These are phyloP conservation scores for Falco berigora DNA, from an alignment of 2,797 vertebrate genomes.

Conservation along the genomic window DNA sequence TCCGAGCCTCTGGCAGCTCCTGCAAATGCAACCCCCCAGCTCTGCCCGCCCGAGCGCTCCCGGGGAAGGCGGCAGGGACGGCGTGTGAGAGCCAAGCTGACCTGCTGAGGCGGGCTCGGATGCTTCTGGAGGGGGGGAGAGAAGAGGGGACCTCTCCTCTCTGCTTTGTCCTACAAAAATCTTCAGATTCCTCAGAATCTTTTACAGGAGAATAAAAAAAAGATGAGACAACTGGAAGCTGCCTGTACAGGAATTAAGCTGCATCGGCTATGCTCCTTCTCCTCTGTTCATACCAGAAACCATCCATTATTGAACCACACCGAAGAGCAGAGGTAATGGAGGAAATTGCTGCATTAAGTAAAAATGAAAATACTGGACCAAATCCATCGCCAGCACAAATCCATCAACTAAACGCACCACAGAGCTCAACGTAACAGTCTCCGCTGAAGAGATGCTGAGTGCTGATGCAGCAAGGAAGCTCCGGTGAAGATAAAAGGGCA, in stretches of 20 bases:
- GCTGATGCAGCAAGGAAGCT: neutral
- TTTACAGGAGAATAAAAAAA: neutral
- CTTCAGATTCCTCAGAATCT: neutral
- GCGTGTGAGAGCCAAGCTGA: fast-evolving
- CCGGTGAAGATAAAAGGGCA: neutral
- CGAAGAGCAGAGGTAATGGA: neutral
- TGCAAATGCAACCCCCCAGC: neutral
- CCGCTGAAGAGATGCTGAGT: neutral
- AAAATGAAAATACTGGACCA: neutral
- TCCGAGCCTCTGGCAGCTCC: neutral
- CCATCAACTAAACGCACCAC: neutral
- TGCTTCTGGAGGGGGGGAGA: fast-evolving
- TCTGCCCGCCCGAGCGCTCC: fast-evolving
- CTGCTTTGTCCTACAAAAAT: neutral
- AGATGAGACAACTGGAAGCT: neutral
- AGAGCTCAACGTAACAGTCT: neutral
- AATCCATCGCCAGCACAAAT: neutral
- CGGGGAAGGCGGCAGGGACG: neutral
- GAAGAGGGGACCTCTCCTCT: neutral
- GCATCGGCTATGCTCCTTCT: neutral
- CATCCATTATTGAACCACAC: neutral
- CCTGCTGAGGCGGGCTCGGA: neutral
- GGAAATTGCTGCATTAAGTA: neutral
- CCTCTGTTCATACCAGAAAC: neutral
- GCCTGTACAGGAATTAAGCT: neutral